These are phyloP conservation scores for Gnatocerus cornutus DNA, from an alignment of 2,888 invertebrate species.

Conservation along the genomic window DNA sequence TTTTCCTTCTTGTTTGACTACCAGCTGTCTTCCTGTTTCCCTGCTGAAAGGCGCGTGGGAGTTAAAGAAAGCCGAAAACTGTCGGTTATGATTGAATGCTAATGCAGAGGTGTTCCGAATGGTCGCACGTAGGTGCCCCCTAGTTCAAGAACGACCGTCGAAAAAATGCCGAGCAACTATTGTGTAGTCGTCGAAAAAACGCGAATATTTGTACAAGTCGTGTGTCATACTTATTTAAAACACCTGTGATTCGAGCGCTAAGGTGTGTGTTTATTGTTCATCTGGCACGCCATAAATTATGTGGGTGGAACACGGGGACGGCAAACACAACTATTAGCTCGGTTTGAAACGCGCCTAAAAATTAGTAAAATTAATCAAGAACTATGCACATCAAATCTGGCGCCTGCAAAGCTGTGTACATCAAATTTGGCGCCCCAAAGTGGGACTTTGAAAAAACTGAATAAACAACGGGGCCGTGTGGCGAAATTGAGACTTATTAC, in stretches of 20 bases:
- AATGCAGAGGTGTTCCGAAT: conserved; percentile 65
- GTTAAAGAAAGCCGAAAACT: conserved; percentile 24
- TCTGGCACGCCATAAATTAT: conserved; percentile 57
- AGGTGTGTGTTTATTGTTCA: conserved; percentile 58
- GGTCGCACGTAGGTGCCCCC: conserved; percentile 51
- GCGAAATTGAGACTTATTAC: not conserved
- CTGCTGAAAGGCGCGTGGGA: not conserved
- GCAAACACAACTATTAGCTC: conserved; percentile 21
- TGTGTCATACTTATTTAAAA: conserved; percentile 61
- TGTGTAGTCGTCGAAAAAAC: conserved; percentile 60
- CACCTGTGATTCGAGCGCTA: conserved; percentile 58
- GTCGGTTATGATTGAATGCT: conserved; percentile 65
- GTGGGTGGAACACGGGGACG: conserved; percentile 53
- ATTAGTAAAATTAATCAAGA: not conserved
- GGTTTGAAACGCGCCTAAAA: not conserved
- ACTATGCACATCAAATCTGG: too few relatives aligned
- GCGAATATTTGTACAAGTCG: conserved; percentile 58
- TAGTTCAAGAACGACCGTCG: conserved; percentile 59
- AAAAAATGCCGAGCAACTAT: conserved; percentile 57
- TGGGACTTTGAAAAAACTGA: too few relatives aligned
- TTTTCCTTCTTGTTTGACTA: too few relatives aligned
- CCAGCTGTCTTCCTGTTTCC: too few relatives aligned
- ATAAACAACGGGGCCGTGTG: not conserved
- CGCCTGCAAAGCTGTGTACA: too few relatives aligned
- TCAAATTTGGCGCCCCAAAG: too few relatives aligned